Percentiles rank a stretch among this genome's conserved stretches.
Conservation (phyloP, 2,888 invertebrate species). For the Hydraecia micacea region DNA sequence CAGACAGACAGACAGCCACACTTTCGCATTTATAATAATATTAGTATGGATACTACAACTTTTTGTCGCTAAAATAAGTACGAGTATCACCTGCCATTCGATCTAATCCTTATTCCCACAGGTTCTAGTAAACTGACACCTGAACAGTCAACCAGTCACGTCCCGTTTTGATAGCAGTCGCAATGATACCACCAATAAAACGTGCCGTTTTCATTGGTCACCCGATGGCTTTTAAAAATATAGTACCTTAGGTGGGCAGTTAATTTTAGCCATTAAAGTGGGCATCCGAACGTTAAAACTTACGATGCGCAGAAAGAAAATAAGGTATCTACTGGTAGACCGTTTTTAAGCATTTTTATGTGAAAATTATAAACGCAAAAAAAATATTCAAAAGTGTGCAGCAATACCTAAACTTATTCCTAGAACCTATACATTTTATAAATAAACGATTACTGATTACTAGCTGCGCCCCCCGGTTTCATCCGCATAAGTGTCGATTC, state of each 20-base stretch:
- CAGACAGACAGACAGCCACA: too few relatives aligned
- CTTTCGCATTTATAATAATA: too few relatives aligned
- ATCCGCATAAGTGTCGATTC: too few relatives aligned
- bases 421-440: too few relatives aligned
- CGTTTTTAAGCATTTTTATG: neutral
- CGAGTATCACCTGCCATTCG: constrained; percentile 1
- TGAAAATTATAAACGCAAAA: neutral
- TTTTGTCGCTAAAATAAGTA: neutral
- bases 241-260: constrained; percentile 9
- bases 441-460: too few relatives aligned
- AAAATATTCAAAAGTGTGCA: neutral
- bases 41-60: neutral
- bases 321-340: neutral
- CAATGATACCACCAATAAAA: constrained; percentile 60
- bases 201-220: constrained; percentile 62
- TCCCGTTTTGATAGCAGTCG: constrained; percentile 58
- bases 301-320: neutral
- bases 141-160: constrained; percentile 57
- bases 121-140: constrained; percentile 36
- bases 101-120: constrained; percentile 17
- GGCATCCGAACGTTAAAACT: neutral
- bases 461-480: too few relatives aligned
- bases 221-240: constrained; percentile 49
- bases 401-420: neutral
- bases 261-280: constrained; percentile 30